Evolutionary conservation across 2,888 invertebrate genomes (phyloP).

Genomic region (Rhopalosiphum nymphaeae): DNA sequence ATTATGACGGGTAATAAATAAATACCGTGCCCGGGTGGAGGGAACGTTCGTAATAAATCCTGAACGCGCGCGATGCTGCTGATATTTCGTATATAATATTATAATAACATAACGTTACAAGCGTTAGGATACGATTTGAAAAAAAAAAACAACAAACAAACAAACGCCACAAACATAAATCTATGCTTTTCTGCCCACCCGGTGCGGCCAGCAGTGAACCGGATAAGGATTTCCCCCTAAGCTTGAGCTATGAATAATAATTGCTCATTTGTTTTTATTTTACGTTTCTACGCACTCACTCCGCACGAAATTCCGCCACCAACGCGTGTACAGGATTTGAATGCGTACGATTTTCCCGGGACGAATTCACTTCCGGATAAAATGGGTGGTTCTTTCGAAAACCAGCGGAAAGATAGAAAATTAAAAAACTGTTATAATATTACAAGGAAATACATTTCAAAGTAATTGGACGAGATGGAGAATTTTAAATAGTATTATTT

Average conservation of each 20-base stretch:
- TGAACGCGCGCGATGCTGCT: background rate
- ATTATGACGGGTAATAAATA: background rate
- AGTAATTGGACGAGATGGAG: background rate
- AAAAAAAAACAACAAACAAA: background rate
- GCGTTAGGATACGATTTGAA: background rate
- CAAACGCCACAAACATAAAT: background rate
- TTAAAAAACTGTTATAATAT: background rate
- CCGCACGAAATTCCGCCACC: background rate
- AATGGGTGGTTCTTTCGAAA: background rate
- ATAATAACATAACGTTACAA: background rate
- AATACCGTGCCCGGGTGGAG: background rate
- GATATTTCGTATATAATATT: background rate
- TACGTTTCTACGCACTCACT: too few species aligned
- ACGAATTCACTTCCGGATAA: background rate
- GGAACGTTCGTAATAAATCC: background rate
- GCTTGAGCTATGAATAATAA: constrained; percentile 35
- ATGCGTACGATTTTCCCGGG: background rate
- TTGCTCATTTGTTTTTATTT: constrained; percentile 23
- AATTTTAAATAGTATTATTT: background rate
- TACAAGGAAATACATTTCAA: background rate
- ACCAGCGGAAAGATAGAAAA: background rate
- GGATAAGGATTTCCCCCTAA: constrained; percentile 32
- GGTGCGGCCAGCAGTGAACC: background rate
- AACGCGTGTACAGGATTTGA: background rate
- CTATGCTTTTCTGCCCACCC: background rate